These are phyloP conservation scores for Calliopsis andreniformis DNA, from an alignment of 1,140 invertebrate species.

Conservation along the genomic window DNA sequence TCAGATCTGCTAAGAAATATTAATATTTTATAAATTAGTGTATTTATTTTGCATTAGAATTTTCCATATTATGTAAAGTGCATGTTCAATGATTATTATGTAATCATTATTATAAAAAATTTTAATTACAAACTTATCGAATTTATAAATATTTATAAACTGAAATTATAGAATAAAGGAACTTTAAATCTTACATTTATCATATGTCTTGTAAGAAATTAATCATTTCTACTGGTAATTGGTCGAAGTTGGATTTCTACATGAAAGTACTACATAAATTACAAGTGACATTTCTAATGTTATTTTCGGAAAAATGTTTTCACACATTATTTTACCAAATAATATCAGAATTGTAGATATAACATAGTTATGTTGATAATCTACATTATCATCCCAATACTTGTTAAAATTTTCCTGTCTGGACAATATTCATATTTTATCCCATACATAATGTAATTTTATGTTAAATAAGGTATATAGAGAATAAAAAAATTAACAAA, in stretches of 20 bases:
- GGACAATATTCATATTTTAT: slow-evolving; percentile 1
- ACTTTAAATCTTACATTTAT: slow-evolving; percentile 1
- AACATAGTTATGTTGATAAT: slow-evolving; percentile 33
- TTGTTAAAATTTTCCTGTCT: slow-evolving; percentile 24
- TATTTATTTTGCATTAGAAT: background rate
- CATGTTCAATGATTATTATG: slow-evolving; percentile 1
- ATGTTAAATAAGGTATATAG: background rate
- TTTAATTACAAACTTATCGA: slow-evolving; percentile 12
- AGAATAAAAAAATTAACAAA: slow-evolving; percentile 10
- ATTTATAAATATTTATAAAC: slow-evolving; percentile 20
- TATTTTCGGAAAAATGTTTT: slow-evolving; percentile 10
- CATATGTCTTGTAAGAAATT: slow-evolving; percentile 1
- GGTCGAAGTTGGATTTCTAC: slow-evolving; percentile 2
- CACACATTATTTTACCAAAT: background rate
- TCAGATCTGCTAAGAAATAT: background rate
- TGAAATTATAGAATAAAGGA: slow-evolving; percentile 8
- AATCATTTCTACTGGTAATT: slow-evolving; percentile 18
- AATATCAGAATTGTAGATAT: slow-evolving; percentile 17
- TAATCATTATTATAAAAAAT: slow-evolving; percentile 9
- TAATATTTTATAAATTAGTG: slow-evolving; percentile 7
- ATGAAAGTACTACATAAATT: background rate
- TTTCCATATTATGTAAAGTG: background rate
- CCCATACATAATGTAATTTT: background rate
- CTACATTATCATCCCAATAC: slow-evolving; percentile 18
- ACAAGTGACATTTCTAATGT: slow-evolving; percentile 13